Evolutionary conservation across 2,113 vertebrate genomes (phyloP), one percentile per base, ranked within the genome.

Genomic region (Mus pahari): DNA sequence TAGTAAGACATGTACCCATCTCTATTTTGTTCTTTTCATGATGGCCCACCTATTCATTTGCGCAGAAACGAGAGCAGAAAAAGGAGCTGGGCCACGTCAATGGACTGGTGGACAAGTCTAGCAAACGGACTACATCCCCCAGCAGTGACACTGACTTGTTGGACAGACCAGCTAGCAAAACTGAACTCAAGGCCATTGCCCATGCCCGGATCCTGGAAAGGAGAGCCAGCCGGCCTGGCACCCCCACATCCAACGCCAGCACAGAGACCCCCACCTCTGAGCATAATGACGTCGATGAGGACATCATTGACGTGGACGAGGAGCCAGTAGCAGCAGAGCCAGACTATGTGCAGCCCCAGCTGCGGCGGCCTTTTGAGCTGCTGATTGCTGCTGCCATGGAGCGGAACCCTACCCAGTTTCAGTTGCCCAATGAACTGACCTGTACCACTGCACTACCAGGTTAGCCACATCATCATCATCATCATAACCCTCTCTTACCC

Each of bases 391-490:
- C 99, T 8, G 99, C 99, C 90, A 99, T 99, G 99, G 99, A 99
- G 98, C 99, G 99, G 97, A 99, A 99, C 97, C 99, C 99, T 79
- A 99, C 99, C 33, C 99, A 99, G 97, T 99, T 99, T 98, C 99
- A 99, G 98, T 98, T 99, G 97, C 99, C 99, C 97, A 99, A 99
- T 60, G 99, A 99, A 98, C 99, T 99, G 97, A 99, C 99, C 92
- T 99, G 99, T 98, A 99, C 99, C 97, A 99, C 99, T 91, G 99
- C 99, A 98, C 99, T 99, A 98, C 99, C 99, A 99, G 99, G 99
- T 99, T 98, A 98, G 98, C 14, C 0, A 90, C 58, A 89, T 64
- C 33, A 62, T 90, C 58, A 89, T 64, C 33, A 62, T 90, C 70
- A 78, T 64, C 26, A 42, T 92, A 70, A 14, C 22, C 77, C 53